Conservation (phyloP, 2,888 invertebrate species). For the Drosophila tripunctata region DNA sequence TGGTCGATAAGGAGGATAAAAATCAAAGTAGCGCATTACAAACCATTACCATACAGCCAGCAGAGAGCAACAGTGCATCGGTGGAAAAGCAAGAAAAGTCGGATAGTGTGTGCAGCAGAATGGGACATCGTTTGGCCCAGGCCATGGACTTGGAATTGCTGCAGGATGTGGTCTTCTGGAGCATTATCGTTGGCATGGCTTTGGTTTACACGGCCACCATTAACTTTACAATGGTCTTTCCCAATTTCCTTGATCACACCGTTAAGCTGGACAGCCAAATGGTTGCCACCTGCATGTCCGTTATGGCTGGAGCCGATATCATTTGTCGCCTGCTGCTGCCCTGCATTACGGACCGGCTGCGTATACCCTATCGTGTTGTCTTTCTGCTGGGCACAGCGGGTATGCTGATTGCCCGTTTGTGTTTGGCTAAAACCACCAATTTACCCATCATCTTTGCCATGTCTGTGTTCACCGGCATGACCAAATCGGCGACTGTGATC, state of each 20-base stretch:
- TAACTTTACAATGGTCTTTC: slow-evolving; percentile 89
- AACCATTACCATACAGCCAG: slow-evolving; percentile 44
- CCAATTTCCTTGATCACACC: slow-evolving; percentile 86
- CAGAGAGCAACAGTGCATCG: background rate
- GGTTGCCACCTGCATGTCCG: slow-evolving; percentile 89
- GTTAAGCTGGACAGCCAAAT: slow-evolving; percentile 84
- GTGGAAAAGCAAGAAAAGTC: background rate
- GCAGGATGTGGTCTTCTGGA: slow-evolving; percentile 87
- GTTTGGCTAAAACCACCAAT: slow-evolving; percentile 86
- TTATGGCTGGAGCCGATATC: slow-evolving; percentile 88
- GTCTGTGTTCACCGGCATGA: slow-evolving; percentile 88
- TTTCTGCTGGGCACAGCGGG: slow-evolving; percentile 87
- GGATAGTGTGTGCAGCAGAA: slow-evolving; percentile 59
- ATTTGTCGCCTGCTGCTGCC: slow-evolving; percentile 88
- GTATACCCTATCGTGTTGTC: slow-evolving; percentile 87
- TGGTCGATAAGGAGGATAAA: slow-evolving; percentile 63
- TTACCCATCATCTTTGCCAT: slow-evolving; percentile 85
- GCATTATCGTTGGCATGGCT: slow-evolving; percentile 88
- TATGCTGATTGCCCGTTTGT: slow-evolving; percentile 86
- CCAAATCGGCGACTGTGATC: slow-evolving; percentile 90
- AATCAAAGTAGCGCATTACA: slow-evolving; percentile 36
- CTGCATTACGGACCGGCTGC: slow-evolving; percentile 87
- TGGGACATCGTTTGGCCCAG: slow-evolving; percentile 81
- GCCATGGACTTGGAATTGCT: slow-evolving; percentile 88
- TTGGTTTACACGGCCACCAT: slow-evolving; percentile 88